Evolutionary conservation across 2,888 invertebrate genomes (phyloP).

Genomic region (Drosophila cyrtoloma): DNA sequence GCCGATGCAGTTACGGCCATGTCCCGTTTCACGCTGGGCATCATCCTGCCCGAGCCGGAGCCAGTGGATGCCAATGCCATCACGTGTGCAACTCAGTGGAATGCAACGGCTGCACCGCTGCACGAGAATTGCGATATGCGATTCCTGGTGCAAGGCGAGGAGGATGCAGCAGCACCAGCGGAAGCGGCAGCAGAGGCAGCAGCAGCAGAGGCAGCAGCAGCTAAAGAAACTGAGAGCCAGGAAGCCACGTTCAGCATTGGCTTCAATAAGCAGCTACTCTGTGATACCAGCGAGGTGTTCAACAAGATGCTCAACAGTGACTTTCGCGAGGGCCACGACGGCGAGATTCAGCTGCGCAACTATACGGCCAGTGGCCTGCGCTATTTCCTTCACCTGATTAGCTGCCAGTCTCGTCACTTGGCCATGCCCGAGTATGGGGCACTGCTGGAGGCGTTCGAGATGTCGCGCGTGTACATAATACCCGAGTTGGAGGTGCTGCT

Average conservation of each 20-base stretch:
- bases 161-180: background rate
- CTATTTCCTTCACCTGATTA: conserved; percentile 84
- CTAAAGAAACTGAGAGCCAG: conserved; percentile 1
- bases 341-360: conserved; percentile 83
- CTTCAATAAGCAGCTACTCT: conserved; percentile 83
- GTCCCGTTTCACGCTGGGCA: conserved; percentile 80
- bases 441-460: conserved; percentile 84
- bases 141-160: conserved; percentile 70
- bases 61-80: conserved; percentile 40
- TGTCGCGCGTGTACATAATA: conserved; percentile 84
- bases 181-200: too few relatives aligned
- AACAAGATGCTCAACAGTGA: conserved; percentile 85
- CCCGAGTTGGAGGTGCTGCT: conserved; percentile 81
- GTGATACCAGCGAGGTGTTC: conserved; percentile 84
- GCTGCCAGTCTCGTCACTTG: conserved; percentile 66
- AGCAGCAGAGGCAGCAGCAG: background rate
- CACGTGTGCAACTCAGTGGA: conserved; percentile 43
- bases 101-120: conserved; percentile 35
- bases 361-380: conserved; percentile 82
- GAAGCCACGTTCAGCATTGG: conserved; percentile 59
- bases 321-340: conserved; percentile 84
- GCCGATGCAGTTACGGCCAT: conserved; percentile 83
- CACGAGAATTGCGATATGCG: conserved; percentile 80
- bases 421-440: conserved; percentile 77
- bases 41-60: conserved; percentile 70